phyloP scores from a whole-genome alignment of 2,113 vertebrate genomes.

The Hippocampus barbouri region DNA sequence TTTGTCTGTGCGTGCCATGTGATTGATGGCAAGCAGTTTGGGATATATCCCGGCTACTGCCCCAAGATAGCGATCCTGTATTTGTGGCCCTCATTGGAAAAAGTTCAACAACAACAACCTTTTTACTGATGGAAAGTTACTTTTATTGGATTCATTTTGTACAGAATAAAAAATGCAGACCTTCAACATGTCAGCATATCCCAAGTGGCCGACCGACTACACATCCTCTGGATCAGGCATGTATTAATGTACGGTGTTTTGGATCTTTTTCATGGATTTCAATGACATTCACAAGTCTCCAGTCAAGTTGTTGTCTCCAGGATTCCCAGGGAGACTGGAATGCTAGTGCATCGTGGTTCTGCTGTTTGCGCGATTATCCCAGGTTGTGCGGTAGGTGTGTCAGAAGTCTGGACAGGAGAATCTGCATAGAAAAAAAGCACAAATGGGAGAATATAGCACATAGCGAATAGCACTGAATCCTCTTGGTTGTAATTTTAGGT shows the following conservation, averaged over 20 bases:
- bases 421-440: background rate
- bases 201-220: background rate
- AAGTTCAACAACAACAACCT: too few relatives aligned
- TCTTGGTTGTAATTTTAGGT: constrained; percentile 1
- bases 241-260: background rate
- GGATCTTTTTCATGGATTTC: background rate
- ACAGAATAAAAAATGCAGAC: background rate
- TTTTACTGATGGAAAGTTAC: background rate
- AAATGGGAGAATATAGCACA: background rate
- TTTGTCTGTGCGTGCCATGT: too few relatives aligned
- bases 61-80: too few relatives aligned
- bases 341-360: background rate
- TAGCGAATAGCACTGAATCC: constrained; percentile 1
- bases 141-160: background rate
- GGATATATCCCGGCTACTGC: too few relatives aligned
- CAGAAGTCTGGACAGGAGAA: background rate
- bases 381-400: background rate
- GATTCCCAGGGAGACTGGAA: background rate
- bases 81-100: too few relatives aligned
- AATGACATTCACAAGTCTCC: background rate
- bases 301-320: background rate
- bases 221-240: background rate
- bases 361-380: background rate
- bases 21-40: too few relatives aligned
- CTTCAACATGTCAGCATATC: background rate